phyloP scores from a whole-genome alignment of 2,113 vertebrate genomes.

The Bucco capensis region DNA sequence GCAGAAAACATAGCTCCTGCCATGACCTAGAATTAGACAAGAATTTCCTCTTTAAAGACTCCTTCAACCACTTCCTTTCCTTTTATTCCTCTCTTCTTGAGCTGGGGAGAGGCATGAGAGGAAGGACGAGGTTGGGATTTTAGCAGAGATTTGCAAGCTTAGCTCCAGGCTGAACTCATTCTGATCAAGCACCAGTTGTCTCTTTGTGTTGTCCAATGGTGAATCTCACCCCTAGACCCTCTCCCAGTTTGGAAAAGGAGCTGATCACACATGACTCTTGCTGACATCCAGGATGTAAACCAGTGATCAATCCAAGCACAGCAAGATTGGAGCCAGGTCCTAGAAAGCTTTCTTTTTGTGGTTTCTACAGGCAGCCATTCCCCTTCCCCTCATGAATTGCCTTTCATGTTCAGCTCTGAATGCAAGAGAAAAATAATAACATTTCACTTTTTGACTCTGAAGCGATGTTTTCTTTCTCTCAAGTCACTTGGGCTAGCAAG shows the following conservation, averaged over 20 bases:
- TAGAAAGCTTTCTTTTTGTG: slow-evolving; percentile 2
- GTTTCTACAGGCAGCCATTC: not conserved
- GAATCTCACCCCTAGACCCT: not conserved
- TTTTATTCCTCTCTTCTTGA: not conserved
- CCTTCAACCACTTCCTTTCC: not conserved
- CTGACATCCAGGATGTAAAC: not conserved
- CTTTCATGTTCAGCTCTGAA: slow-evolving; percentile 6
- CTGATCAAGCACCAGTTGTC: not conserved
- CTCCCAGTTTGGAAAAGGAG: not conserved
- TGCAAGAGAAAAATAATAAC: not conserved
- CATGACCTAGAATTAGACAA: not conserved
- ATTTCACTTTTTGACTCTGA: not conserved
- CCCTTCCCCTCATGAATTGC: not conserved
- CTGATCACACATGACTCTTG: not conserved
- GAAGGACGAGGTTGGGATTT: not conserved
- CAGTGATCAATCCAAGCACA: not conserved
- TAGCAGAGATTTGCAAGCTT: not conserved
- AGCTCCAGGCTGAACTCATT: not conserved
- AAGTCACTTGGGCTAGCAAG: not conserved
- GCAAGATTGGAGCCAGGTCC: slow-evolving; percentile 6
- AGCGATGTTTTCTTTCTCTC: slow-evolving; percentile 5
- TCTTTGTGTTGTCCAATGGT: not conserved
- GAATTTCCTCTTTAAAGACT: not conserved
- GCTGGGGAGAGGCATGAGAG: not conserved
- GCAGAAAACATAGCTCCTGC: not conserved